Base-by-base conservation (phyloP, 2,113 vertebrate species). In the Morone saxatilis region DNA sequence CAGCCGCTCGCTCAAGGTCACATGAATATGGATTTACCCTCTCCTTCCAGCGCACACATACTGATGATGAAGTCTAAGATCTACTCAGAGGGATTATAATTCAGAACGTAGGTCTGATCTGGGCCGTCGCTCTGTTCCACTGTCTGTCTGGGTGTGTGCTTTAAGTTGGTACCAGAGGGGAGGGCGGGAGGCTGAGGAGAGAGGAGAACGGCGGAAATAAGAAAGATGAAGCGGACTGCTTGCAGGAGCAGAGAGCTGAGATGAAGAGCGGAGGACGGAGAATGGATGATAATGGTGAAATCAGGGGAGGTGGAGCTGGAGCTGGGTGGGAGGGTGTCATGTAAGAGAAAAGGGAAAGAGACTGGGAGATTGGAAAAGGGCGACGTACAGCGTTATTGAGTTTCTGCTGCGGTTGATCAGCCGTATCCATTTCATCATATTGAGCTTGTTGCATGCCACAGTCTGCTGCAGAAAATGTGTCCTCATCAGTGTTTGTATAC, bases 1-100 rank as follows among this genome's bases (percentile, higher is more conserved):
- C 88, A 84, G 88, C 82, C 86, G 90, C 85, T 53, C 66, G n/a
- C 92, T 97, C 97, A 97, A 98, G 97, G 97, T 98, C 98, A 96
- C 94, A 96, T 97, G 97, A 97, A 97, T 97, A 97, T 96, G 96
- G 95, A 98, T 94, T 91, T 82, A 69, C 53, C 57, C 89, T 88
- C 83, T 89, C 84, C 88, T 93, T 87, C 87, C 87, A 80, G 84
- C 56, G 17, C 81, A 36, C 92, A 92, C 90, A 92, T 93, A 93
- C 92, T 92, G 92, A 94, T 92, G 91, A 94, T 93, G 93, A 92
- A 92, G 94, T 94, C 90, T 89, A 72, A 90, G 92, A 92, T 93
- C 91, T 90, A 92, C 88, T 93, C 89, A 85, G 78, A 91, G 85
- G 91, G 91, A 93, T 93, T 93, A 89, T 93, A 92, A 94, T 93